Percentiles rank a stretch among this genome's conserved stretches.
These are phyloP conservation scores for Leptinotarsa texana DNA, from an alignment of 1,140 invertebrate genomes.

Conservation along the genomic window DNA sequence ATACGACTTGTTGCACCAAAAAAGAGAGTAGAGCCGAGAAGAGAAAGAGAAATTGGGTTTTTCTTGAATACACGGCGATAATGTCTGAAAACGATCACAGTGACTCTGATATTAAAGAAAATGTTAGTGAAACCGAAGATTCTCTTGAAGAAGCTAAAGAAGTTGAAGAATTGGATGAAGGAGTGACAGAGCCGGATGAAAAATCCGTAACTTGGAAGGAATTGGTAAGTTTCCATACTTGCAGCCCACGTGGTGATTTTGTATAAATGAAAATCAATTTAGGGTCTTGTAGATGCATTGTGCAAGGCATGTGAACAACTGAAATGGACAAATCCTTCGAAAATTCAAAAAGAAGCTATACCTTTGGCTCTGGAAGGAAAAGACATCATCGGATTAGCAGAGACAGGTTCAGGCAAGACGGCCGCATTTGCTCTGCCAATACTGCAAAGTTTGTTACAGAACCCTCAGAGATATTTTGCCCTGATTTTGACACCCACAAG, in stretches of 20 bases:
- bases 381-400: constrained; percentile 95
- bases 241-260: constrained; percentile 13
- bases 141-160: not conserved
- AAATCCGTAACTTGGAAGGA: constrained; percentile 63
- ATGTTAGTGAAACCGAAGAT: not conserved
- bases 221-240: constrained; percentile 58
- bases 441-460: constrained; percentile 85
- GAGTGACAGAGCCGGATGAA: constrained; percentile 30
- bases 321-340: constrained; percentile 92
- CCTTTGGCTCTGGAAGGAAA: constrained; percentile 88
- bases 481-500: constrained; percentile 94
- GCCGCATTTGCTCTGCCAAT: constrained; percentile 97
- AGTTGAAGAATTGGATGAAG: not conserved
- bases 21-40: no score
- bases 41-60: no score
- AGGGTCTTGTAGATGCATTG: constrained; percentile 91
- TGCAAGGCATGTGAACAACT: constrained; percentile 89
- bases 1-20: no score
- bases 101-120: not conserved
- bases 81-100: no score
- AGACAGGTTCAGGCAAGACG: constrained; percentile 98
- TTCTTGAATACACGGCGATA: no score
- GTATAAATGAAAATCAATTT: constrained; percentile 37
- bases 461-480: constrained; percentile 92
- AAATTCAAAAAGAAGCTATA: constrained; percentile 93